Evolutionary conservation across 2,113 vertebrate species (phyloP).

Genomic region (Pygoscelis antarcticus): DNA sequence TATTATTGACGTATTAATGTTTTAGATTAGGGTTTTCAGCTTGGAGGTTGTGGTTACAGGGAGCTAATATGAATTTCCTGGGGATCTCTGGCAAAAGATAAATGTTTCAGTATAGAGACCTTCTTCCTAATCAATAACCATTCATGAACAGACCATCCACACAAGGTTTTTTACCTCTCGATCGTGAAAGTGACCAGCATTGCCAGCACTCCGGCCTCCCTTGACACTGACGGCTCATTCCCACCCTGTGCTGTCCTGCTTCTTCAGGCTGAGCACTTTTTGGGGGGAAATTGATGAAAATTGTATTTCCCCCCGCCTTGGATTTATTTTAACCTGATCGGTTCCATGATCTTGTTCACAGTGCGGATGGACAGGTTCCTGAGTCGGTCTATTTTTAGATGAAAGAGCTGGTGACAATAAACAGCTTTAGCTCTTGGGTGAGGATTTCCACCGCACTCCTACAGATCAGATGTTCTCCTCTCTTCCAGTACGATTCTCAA

Average conservation of each 20-base stretch:
- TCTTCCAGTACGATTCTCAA: rapidly evolving
- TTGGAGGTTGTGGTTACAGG: background rate
- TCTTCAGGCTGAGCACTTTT: background rate
- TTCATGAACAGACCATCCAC: background rate
- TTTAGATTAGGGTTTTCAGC: background rate
- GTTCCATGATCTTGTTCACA: background rate
- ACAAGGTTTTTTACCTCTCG: background rate
- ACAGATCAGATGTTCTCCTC: background rate
- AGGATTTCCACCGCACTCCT: background rate
- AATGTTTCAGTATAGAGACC: background rate
- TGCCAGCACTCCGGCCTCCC: rapidly evolving
- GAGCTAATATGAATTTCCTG: background rate
- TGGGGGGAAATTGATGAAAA: background rate
- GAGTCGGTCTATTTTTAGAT: background rate
- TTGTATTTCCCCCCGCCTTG: background rate
- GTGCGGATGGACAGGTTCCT: background rate
- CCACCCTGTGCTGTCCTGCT: background rate
- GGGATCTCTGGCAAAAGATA: background rate
- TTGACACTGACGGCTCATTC: background rate
- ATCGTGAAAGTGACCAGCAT: background rate
- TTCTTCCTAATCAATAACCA: background rate
- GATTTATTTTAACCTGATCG: background rate
- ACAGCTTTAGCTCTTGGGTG: background rate
- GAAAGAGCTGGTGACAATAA: background rate
- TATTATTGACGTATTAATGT: background rate